A percentile compares a stretch with the other conserved stretches of the same genome.
These are phyloP conservation scores for Cossypha heuglini DNA, from an alignment of 2,797 vertebrate genomes.

Conservation along the genomic window DNA sequence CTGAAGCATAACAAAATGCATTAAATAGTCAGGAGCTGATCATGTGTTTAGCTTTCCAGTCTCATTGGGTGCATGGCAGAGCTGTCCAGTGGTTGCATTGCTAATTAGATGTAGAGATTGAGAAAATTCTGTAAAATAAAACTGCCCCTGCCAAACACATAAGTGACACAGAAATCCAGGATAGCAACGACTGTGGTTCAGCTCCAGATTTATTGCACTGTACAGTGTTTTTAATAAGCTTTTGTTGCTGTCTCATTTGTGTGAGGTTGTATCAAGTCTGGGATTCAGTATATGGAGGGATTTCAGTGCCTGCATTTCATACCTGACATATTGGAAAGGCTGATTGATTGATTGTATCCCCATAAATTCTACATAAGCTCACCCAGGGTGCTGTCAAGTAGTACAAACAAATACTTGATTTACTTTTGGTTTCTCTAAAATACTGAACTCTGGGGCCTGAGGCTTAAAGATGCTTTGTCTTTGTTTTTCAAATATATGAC, in stretches of 20 bases:
- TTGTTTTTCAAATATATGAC: not conserved
- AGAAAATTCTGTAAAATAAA: not conserved
- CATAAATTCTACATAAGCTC: not conserved
- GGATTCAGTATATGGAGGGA: not conserved
- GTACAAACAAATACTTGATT: not conserved
- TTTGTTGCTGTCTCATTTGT: not conserved
- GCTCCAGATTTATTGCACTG: not conserved
- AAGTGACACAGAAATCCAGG: not conserved
- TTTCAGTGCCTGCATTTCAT: not conserved
- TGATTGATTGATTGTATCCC: not conserved
- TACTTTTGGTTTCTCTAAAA: not conserved
- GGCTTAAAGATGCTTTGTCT: not conserved
- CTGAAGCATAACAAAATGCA: not conserved
- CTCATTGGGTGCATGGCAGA: not conserved
- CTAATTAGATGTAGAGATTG: not conserved
- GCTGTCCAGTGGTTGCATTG: not conserved
- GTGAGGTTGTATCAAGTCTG: not conserved
- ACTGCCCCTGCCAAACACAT: not conserved
- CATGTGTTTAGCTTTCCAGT: not conserved
- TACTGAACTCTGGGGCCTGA: not conserved
- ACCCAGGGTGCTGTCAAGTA: not conserved
- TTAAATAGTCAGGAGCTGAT: not conserved
- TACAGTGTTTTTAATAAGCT: not conserved
- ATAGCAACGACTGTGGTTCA: rapidly evolving
- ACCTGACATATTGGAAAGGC: not conserved